Evolutionary conservation across 2,888 invertebrate species (phyloP), one percentile per base, ranked within the genome.

Genomic region (Flexamia atlantica): DNA sequence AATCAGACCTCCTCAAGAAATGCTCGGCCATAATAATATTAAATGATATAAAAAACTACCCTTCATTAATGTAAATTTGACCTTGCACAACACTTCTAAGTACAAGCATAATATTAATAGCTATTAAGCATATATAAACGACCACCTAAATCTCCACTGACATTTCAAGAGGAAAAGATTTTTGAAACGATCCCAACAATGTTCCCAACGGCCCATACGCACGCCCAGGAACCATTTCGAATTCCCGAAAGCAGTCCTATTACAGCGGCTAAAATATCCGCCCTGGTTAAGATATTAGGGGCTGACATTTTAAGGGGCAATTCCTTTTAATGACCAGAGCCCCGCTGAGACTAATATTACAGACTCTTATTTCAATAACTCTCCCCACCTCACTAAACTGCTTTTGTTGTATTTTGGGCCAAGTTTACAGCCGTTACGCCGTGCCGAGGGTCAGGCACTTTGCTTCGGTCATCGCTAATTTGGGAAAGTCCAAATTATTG

Each of bases 251-350:
- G 50, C 23, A 79, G 79, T 57, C 79, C 50, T 57, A 57, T 79
- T 57, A 57, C 50, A 46, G n/a, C 32, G 32, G 50, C 28, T 76
- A 76, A 76, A 53, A 53, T 79, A 57, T n/a, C 57, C 57, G 57
- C 30, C 57, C 79, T 20, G 79, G 57, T 79, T 53, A 79, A 79
- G 79, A 79, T 79, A 79, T 79, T 79, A 79, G 79, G 79, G 79
- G 79, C 79, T 79, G 79, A 79, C 79, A 79, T 36, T 79, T 79
- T 79, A 79, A 79, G 36, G 79, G 79, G 79, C 79, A 79, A 79
- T 79, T 79, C 14, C 50, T 20, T 79, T 57, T 79, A 79, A 79
- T 79, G 57, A 57, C 79, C 57, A 20, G 50, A 25, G 10, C 57
- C 79, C 53, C 57, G 79, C 79, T 79, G 79, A 0, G 79, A 32